Conservation (phyloP, 2,113 vertebrate species). For the Rhynchomys soricoides region DNA sequence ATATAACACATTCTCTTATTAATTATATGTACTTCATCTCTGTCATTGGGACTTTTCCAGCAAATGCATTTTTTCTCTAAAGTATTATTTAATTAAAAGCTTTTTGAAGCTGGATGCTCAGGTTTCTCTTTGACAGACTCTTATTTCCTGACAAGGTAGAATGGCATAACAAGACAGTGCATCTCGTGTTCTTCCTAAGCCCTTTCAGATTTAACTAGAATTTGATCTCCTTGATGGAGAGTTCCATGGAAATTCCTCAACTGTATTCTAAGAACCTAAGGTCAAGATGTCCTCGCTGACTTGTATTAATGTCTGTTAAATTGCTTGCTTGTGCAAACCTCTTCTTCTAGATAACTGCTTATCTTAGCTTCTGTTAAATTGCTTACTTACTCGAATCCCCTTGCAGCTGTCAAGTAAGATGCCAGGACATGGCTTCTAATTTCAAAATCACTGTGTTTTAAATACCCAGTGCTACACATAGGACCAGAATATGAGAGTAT, state of each 20-base stretch:
- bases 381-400: background rate
- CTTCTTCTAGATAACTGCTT: background rate
- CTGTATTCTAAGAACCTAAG: background rate
- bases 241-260: background rate
- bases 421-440: background rate
- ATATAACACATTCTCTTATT: too few relatives aligned
- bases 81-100: background rate
- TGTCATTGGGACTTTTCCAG: background rate
- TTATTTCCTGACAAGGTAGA: background rate
- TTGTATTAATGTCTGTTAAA: background rate
- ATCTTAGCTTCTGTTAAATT: background rate
- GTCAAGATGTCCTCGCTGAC: background rate
- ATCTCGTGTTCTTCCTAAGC: background rate
- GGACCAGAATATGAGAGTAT: background rate
- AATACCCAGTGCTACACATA: background rate
- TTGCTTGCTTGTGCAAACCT: background rate
- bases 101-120: background rate
- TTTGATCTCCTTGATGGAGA: background rate
- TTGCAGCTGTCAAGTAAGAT: background rate
- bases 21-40: background rate
- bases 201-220: background rate
- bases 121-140: background rate
- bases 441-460: background rate
- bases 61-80: background rate
- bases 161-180: background rate